Conservation (phyloP, 2,113 vertebrate species). For the Myrmecobius fasciatus region DNA sequence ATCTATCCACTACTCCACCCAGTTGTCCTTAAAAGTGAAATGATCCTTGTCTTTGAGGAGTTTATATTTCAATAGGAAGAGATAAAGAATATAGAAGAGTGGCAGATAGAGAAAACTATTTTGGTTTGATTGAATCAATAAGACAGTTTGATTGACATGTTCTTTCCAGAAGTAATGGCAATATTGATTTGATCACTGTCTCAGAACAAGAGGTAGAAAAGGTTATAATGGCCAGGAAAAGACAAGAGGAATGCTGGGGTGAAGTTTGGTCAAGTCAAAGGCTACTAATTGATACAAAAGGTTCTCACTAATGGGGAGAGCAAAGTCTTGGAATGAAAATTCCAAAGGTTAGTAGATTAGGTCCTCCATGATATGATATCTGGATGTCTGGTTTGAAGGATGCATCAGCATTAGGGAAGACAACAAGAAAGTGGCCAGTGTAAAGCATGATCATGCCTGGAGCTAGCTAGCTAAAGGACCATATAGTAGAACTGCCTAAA, state of each 20-base stretch:
- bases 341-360: background rate
- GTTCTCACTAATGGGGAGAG: background rate
- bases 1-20: no score
- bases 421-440: background rate
- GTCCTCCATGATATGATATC: background rate
- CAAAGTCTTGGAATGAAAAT: background rate
- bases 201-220: background rate
- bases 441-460: background rate
- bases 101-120: background rate
- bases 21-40: no score
- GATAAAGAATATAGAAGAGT: no score
- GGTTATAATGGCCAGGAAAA: background rate
- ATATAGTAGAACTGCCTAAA: background rate
- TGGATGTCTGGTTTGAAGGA: background rate
- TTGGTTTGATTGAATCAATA: background rate
- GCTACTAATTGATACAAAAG: background rate
- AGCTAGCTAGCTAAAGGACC: background rate
- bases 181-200: background rate
- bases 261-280: background rate
- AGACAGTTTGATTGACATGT: background rate
- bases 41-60: no score
- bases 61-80: no score
- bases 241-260: background rate
- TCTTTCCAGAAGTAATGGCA: background rate
- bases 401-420: background rate